A percentile compares a stretch with the other conserved stretches of the same genome.
Conservation (phyloP, 2,888 invertebrate species). For the Leptopilina myrica region DNA sequence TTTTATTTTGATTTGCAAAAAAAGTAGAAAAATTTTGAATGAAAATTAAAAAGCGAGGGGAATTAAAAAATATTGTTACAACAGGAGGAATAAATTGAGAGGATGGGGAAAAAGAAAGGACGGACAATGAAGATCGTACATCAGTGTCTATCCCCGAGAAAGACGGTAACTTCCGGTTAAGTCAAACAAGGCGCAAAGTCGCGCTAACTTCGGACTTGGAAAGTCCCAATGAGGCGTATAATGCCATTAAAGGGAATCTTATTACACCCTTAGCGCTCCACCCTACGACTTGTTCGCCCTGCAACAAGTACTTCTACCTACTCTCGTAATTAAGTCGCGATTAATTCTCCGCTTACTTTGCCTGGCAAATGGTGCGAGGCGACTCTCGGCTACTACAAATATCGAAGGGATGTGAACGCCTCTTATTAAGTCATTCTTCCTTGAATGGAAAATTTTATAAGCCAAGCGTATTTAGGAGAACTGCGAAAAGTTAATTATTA, state of each 20-base stretch:
- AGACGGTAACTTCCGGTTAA: constrained; percentile 72
- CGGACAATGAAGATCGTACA: not conserved
- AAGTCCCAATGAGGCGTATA: constrained; percentile 77
- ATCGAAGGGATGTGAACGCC: constrained; percentile 8
- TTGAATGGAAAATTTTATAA: constrained; percentile 12
- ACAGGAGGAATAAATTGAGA: no score
- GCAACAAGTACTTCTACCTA: constrained; percentile 69
- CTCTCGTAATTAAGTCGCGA: constrained; percentile 73
- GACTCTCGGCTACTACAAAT: constrained; percentile 3
- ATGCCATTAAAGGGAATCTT: constrained; percentile 76
- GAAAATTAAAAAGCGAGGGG: no score
- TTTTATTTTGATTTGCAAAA: no score
- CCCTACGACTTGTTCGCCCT: constrained; percentile 61
- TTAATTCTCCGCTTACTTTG: constrained; percentile 70
- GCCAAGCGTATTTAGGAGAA: not conserved
- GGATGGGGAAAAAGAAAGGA: not conserved
- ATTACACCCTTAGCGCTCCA: constrained; percentile 71
- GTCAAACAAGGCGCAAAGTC: constrained; percentile 73
- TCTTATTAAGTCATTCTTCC: constrained; percentile 30
- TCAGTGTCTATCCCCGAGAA: constrained; percentile 56
- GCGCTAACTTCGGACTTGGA: constrained; percentile 72
- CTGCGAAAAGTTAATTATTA: no score
- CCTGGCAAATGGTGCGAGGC: constrained; percentile 62
- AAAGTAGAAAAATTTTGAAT: no score
- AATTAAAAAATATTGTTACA: no score